Percentiles rank a stretch among this genome's conserved stretches.
phyloP scores from a whole-genome alignment of 2,113 vertebrate species.

The Apodemus sylvaticus region DNA sequence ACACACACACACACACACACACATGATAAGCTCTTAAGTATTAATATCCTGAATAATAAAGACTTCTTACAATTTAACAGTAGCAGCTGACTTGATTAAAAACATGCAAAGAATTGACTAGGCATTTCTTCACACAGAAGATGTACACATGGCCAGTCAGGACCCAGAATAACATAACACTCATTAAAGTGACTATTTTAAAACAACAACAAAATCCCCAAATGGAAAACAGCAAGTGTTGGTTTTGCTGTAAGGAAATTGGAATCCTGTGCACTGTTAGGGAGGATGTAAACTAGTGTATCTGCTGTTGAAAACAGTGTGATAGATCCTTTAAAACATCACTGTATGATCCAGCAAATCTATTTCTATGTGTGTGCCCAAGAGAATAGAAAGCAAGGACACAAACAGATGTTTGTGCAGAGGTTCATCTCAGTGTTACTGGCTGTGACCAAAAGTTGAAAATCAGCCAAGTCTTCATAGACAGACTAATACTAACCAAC shows the following conservation, averaged over 20 bases:
- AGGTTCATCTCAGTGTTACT: background rate
- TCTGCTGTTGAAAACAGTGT: background rate
- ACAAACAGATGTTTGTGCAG: background rate
- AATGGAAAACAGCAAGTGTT: background rate
- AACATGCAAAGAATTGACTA: background rate
- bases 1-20: background rate
- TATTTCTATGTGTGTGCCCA: background rate
- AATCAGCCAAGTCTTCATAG: background rate
- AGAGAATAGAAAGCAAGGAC: background rate
- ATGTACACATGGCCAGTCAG: background rate
- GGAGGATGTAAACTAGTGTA: constrained; percentile 7
- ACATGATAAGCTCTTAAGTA: background rate
- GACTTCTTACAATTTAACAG: background rate
- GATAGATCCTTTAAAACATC: background rate
- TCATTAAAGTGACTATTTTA: background rate
- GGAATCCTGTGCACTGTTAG: background rate
- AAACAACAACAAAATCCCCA: background rate
- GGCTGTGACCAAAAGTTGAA: background rate
- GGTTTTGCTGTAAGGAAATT: background rate
- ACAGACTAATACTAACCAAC: background rate
- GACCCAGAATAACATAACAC: background rate
- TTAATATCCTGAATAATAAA: constrained; percentile 14
- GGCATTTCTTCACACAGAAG: constrained; percentile 12
- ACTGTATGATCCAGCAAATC: background rate
- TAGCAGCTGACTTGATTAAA: background rate